Evolutionary conservation across 2,113 vertebrate genomes (phyloP), one percentile per base, ranked within the genome.

Genomic region (Datnioides undecimradiatus): DNA sequence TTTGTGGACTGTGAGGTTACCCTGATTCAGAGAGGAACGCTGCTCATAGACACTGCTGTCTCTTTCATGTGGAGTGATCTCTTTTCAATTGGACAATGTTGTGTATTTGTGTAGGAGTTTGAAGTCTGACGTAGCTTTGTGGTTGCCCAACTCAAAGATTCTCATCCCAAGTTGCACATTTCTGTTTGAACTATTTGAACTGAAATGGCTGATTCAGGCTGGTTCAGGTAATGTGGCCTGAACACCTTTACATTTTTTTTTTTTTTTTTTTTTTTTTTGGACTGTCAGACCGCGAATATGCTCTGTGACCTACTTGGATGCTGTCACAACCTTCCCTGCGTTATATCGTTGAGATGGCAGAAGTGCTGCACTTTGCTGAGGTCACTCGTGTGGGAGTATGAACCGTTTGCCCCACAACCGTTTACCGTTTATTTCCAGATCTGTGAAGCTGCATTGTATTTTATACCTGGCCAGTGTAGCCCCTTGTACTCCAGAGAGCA

Each of bases 381-480:
- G 49, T 87, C 33, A 48, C 67, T 72, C 1, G 8, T 45, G 31
- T 71, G 46, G 33, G 62, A 67, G 64, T 71, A 33, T 65, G 57
- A 88, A 33, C 34, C 57, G 14, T 65, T 25, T 43, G 59, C 76
- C 57, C 78, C 55, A 76, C 52, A 55, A 16, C 34, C 3, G 23
- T 72, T n/a, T n/a, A n/a, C n/a, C n/a, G n/a, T n/a, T n/a, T n/a
- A 64, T 83, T 83, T 73, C 58, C 25, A 80, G 34, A 52, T 66
- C 36, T 74, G 57, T 65, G 70, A 80, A 65, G 34, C 62, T 75
- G 40, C 64, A 27, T 74, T 81, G 40, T 85, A 8, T 67, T 27
- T 81, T 80, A 62, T 29, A 70, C 74, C 63, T 59, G 71, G 79
- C 82, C 85, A 64, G 70, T 77, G 69, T 80, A 57, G 29, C 12